These are phyloP conservation scores for Triplophysa dalaica DNA, from an alignment of 2,113 vertebrate species.

Conservation along the genomic window DNA sequence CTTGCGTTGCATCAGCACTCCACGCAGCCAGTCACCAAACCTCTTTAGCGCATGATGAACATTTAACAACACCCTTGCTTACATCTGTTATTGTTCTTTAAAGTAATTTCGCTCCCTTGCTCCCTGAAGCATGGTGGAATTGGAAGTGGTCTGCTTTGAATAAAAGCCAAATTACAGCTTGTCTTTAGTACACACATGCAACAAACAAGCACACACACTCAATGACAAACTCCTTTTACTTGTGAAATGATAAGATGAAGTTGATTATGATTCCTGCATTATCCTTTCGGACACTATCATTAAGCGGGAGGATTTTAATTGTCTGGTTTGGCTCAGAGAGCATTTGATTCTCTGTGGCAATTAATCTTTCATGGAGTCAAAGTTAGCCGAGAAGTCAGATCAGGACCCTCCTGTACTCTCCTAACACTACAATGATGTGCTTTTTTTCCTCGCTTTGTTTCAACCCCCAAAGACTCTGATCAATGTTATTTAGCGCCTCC, in stretches of 20 bases:
- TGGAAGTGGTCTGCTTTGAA: slow-evolving; percentile 43
- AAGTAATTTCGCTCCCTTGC: slow-evolving; percentile 39
- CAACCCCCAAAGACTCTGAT: background rate
- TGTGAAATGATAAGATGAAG: slow-evolving; percentile 30
- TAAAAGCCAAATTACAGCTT: slow-evolving; percentile 20
- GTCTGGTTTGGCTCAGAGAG: slow-evolving; percentile 47
- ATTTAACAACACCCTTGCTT: slow-evolving; percentile 45
- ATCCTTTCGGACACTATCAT: slow-evolving; percentile 50
- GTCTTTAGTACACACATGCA: slow-evolving; percentile 3
- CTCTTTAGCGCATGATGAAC: slow-evolving; percentile 39
- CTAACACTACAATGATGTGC: slow-evolving; percentile 12
- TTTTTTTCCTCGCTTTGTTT: background rate
- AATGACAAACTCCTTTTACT: slow-evolving; percentile 3
- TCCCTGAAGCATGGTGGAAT: slow-evolving; percentile 37
- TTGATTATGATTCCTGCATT: slow-evolving; percentile 44
- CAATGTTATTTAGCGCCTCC: slow-evolving; percentile 2
- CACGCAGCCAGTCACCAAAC: slow-evolving; percentile 24
- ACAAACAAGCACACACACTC: slow-evolving; percentile 1
- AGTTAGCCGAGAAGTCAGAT: slow-evolving; percentile 46
- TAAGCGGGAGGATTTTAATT: slow-evolving; percentile 51
- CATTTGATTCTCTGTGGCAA: slow-evolving; percentile 47
- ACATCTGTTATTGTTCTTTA: slow-evolving; percentile 43
- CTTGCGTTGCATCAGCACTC: slow-evolving; percentile 18
- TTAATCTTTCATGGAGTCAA: slow-evolving; percentile 52
- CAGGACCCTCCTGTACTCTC: slow-evolving; percentile 21